Conservation (phyloP, 30 jellyfish, hydroid and myxozoan genomes). For the Calvadosia cruxmelitensis region DNA sequence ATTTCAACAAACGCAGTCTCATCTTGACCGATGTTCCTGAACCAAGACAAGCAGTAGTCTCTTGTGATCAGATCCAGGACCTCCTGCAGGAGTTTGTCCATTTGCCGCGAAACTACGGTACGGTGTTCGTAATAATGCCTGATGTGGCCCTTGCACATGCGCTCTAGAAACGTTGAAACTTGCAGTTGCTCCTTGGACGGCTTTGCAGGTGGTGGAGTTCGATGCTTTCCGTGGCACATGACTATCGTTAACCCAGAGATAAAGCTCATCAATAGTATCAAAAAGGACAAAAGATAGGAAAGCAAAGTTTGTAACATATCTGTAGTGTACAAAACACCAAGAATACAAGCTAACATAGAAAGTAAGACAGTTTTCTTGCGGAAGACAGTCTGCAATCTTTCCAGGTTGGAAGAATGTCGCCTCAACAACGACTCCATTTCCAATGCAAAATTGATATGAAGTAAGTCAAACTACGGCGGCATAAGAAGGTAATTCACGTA, state of each 20-base stretch:
- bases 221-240: conserved; percentile 72
- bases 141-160: conserved; percentile 49
- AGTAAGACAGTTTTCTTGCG: no score
- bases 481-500: no score
- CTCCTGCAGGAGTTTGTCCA: conserved; percentile 75
- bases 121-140: conserved; percentile 62
- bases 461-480: no score
- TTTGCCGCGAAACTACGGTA: conserved; percentile 66
- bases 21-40: conserved; percentile 85
- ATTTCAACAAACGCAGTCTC: conserved; percentile 97
- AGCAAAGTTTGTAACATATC: conserved; percentile 49
- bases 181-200: conserved; percentile 58
- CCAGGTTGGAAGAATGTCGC: no score
- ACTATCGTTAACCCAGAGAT: conserved; percentile 80
- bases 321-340: conserved; percentile 29
- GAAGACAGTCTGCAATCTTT: no score
- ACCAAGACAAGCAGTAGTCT: conserved; percentile 90
- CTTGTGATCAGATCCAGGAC: conserved; percentile 71
- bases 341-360: no score
- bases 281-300: conserved; percentile 34
- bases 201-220: conserved; percentile 84
- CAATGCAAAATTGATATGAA: no score
- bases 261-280: conserved; percentile 48
- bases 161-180: conserved; percentile 42
- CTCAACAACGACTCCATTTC: no score